Evolutionary conservation across 2,797 vertebrate species (phyloP).

Genomic region (Sciurus vulgaris): DNA sequence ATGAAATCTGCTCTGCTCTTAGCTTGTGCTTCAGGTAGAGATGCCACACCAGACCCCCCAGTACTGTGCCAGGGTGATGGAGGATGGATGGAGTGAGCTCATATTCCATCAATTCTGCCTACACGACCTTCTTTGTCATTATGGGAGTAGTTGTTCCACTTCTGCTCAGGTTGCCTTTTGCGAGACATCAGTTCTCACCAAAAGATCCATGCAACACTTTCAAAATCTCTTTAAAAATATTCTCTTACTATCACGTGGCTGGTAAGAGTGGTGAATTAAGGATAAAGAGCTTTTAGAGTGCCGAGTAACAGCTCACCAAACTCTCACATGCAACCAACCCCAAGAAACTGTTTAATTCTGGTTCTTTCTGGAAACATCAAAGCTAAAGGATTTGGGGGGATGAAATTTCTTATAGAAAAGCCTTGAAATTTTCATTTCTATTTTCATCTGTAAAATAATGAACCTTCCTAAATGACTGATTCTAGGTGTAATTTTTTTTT

Average conservation of each 20-base stretch:
- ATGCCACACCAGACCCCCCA: background rate
- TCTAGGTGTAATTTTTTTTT: background rate
- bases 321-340: background rate
- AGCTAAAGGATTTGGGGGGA: background rate
- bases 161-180: background rate
- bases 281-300: background rate
- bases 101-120: background rate
- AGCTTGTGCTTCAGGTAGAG: background rate
- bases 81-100: too few relatives aligned
- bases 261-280: background rate
- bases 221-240: background rate
- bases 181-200: background rate
- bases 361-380: background rate
- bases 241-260: background rate
- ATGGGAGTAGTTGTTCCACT: too few relatives aligned
- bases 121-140: rapidly evolving
- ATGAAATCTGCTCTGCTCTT: background rate
- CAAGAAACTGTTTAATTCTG: background rate
- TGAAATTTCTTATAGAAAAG: slow-evolving; percentile 6
- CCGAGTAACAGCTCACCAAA: background rate
- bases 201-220: background rate
- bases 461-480: background rate
- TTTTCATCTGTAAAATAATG: slow-evolving; percentile 4
- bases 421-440: background rate
- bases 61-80: background rate